Evolutionary conservation across 2,113 vertebrate species (phyloP).

Genomic region (Mus musculus): DNA sequence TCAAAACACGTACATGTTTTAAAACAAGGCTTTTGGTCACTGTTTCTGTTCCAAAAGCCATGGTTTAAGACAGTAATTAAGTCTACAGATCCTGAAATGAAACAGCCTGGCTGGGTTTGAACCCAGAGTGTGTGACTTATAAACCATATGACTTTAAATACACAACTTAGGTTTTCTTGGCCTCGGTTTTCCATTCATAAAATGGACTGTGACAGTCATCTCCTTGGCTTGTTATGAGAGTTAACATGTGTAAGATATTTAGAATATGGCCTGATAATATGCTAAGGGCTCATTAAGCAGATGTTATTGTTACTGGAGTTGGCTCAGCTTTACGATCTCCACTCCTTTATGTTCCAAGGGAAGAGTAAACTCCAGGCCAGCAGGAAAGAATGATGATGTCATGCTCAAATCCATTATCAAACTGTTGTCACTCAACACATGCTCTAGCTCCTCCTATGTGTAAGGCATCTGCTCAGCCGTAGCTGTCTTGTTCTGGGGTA

Average conservation of each 20-base stretch:
- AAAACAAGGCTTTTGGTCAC: conserved; percentile 24
- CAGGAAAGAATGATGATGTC: background rate
- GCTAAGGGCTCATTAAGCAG: background rate
- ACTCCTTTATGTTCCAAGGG: background rate
- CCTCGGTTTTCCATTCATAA: background rate
- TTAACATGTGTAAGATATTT: background rate
- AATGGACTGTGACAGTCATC: background rate
- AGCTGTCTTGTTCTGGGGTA: background rate
- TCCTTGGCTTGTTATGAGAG: background rate
- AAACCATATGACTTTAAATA: background rate
- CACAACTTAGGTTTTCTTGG: background rate
- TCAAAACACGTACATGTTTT: conserved; percentile 25
- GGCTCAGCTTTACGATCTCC: background rate
- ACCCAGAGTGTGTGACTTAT: background rate
- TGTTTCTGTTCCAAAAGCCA: background rate
- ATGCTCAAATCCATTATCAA: background rate
- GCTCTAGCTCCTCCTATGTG: background rate
- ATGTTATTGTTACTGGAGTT: background rate
- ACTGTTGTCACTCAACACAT: background rate
- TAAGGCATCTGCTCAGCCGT: background rate
- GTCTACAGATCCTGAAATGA: background rate
- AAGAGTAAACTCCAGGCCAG: background rate
- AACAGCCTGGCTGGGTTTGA: background rate
- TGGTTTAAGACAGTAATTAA: background rate
- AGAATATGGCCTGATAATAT: background rate